A percentile compares a stretch with the other conserved stretches of the same genome.
These are phyloP conservation scores for Mizuhopecten yessoensis DNA, from an alignment of 1,140 invertebrate genomes.

Conservation along the genomic window DNA sequence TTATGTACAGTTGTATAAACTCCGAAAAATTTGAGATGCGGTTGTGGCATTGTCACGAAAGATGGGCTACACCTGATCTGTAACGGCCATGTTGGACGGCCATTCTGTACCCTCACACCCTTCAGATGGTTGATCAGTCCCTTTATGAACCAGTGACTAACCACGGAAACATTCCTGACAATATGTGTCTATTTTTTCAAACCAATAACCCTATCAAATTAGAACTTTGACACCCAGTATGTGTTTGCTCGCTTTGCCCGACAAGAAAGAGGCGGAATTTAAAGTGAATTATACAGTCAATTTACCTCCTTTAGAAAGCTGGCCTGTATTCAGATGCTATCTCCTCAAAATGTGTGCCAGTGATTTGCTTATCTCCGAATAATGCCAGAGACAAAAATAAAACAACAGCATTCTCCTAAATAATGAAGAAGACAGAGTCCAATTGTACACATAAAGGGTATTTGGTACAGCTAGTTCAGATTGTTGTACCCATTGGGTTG, in stretches of 20 bases:
- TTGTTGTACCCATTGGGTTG: no score
- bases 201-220: conserved; percentile 39
- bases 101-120: conserved; percentile 12
- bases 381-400: not conserved
- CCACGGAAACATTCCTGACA: not conserved
- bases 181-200: conserved; percentile 35
- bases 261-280: conserved; percentile 37
- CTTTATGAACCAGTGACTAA: not conserved
- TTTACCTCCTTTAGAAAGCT: conserved; percentile 1
- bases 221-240: conserved; percentile 31
- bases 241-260: conserved; percentile 9
- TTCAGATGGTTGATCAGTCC: not conserved
- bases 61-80: not conserved
- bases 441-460: not conserved
- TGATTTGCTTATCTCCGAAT: conserved; percentile 4
- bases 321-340: conserved; percentile 22
- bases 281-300: conserved; percentile 35
- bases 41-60: not conserved
- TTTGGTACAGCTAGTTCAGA: not conserved
- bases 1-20: conserved; percentile 6
- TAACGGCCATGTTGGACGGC: not conserved
- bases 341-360: not conserved
- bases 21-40: not conserved
- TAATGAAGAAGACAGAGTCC: conserved; percentile 1
- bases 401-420: not conserved